phyloP scores from a whole-genome alignment of 2,888 invertebrate species.

The Carabus problematicus region DNA sequence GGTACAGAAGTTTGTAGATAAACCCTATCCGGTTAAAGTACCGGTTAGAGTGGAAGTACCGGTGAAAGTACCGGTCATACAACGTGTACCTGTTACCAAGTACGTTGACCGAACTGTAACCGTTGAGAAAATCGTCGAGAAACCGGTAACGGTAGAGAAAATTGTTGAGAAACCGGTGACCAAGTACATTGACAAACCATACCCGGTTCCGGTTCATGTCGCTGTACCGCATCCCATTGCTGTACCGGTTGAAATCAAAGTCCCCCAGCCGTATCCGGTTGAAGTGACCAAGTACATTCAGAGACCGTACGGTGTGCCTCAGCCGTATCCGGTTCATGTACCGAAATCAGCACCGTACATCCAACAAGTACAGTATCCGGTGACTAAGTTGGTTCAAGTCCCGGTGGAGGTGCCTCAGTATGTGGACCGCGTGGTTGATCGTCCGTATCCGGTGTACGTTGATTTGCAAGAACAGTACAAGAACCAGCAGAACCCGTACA shows the following conservation, averaged over 20 bases:
- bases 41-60: conserved; percentile 47
- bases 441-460: conserved; percentile 13
- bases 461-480: conserved; percentile 32
- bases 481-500: conserved; percentile 38
- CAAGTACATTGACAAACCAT: conserved; percentile 46
- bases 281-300: conserved; percentile 46
- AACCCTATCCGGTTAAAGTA: conserved; percentile 61
- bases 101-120: conserved; percentile 64
- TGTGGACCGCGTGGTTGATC: conserved; percentile 24
- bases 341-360: conserved; percentile 51
- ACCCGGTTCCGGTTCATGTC: conserved; percentile 51
- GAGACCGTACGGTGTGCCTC: conserved; percentile 45
- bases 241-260: conserved; percentile 44
- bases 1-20: conserved; percentile 50
- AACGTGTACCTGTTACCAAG: conserved; percentile 46
- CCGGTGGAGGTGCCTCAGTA: conserved; percentile 45
- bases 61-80: conserved; percentile 49
- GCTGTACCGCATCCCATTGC: conserved; percentile 60
- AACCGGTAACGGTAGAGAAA: conserved; percentile 61
- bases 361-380: conserved; percentile 45
- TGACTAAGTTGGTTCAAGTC: conserved; percentile 38
- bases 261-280: conserved; percentile 48
- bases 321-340: conserved; percentile 48
- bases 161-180: conserved; percentile 59
- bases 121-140: conserved; percentile 67